phyloP scores from a whole-genome alignment of 2,797 vertebrate genomes.

The Melopsittacus undulatus region DNA sequence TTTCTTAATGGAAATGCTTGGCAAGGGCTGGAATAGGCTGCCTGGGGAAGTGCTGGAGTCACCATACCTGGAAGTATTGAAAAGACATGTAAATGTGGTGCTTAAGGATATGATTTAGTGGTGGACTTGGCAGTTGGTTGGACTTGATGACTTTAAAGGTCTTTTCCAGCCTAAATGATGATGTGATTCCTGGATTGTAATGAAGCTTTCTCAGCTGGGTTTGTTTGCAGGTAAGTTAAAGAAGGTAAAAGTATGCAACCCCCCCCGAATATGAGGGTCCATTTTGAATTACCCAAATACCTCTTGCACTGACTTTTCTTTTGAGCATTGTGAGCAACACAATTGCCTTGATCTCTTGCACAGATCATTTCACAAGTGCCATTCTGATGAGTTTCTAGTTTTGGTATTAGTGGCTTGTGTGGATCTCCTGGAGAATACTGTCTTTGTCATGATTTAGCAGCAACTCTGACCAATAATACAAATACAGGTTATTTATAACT shows the following conservation, averaged over 20 bases:
- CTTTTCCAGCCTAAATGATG: neutral
- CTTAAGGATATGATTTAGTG: neutral
- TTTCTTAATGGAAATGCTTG: neutral
- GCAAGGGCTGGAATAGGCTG: neutral
- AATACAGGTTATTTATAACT: neutral
- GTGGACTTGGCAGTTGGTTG: neutral
- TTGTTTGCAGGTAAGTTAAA: neutral
- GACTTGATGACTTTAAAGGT: neutral
- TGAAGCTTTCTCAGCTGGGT: neutral
- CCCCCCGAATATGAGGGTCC: rapidly evolving
- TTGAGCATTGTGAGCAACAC: neutral
- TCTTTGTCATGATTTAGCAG: neutral
- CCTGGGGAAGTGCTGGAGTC: neutral
- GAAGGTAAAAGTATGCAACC: neutral
- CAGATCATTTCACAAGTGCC: conserved; percentile 21
- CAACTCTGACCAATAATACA: neutral
- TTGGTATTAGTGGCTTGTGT: neutral
- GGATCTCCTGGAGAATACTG: neutral
- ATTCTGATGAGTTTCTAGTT: neutral
- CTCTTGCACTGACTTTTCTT: neutral
- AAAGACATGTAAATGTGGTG: neutral
- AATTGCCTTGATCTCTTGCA: neutral
- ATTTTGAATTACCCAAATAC: neutral
- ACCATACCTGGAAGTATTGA: neutral
- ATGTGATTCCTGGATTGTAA: neutral